A percentile compares a stretch with the other conserved stretches of the same genome.
These are phyloP conservation scores for Bugula neritina DNA, from an alignment of 2,888 invertebrate species.

Conservation along the genomic window DNA sequence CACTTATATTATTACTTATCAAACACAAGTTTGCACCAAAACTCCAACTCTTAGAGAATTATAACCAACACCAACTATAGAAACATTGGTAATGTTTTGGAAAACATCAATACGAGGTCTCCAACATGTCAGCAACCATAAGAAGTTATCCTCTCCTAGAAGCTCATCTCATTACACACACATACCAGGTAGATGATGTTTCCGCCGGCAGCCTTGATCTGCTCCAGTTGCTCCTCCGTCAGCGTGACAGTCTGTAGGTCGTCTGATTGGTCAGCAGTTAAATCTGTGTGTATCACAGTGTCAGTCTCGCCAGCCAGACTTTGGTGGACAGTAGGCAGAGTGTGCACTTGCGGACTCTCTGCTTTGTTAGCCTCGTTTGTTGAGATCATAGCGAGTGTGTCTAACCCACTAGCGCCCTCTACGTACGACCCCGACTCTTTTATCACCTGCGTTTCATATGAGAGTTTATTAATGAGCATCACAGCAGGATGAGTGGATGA, in stretches of 20 bases:
- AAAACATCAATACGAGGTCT: no score
- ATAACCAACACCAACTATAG: no score
- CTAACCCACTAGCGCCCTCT: constrained; percentile 1
- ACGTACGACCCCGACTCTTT: neutral
- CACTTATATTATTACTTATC: no score
- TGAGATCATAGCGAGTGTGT: constrained; percentile 17
- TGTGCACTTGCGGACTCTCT: neutral
- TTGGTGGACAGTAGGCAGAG: neutral
- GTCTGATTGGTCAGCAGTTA: neutral
- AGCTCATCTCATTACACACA: neutral
- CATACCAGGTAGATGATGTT: constrained; percentile 23
- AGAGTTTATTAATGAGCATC: no score
- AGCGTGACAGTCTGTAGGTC: neutral
- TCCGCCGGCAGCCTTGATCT: constrained; percentile 12
- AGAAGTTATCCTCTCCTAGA: no score
- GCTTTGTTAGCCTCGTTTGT: constrained; percentile 12
- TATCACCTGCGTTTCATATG: no score
- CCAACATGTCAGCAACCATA: neutral
- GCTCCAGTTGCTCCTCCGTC: constrained; percentile 10
- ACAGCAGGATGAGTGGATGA: no score
- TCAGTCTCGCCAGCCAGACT: neutral
- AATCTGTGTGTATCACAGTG: neutral
- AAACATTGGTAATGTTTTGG: no score
- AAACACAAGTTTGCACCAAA: no score
- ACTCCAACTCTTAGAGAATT: no score